These are phyloP conservation scores for Chelonus insularis DNA, from an alignment of 1,140 invertebrate species.

Conservation along the genomic window DNA sequence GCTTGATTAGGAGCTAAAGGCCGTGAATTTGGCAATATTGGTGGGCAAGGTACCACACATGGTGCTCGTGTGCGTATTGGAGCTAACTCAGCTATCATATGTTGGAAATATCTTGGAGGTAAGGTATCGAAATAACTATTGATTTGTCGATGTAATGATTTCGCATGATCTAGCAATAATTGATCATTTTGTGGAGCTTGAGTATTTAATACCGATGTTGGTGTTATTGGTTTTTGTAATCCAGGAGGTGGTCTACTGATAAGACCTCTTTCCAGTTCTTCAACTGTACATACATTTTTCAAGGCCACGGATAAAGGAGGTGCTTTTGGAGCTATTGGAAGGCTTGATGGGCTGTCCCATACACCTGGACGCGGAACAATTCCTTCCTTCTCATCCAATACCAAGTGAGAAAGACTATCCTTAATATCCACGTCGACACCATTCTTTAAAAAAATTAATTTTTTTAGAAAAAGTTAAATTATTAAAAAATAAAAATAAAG, in stretches of 20 bases:
- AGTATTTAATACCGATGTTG: conserved; percentile 46
- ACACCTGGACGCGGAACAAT: conserved; percentile 57
- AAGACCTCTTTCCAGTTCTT: conserved; percentile 62
- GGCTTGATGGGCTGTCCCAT: conserved; percentile 55
- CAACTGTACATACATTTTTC: conserved; percentile 62
- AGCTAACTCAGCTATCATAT: no score
- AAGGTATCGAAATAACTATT: no score
- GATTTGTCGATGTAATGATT: no score
- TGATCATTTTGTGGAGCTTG: conserved; percentile 46
- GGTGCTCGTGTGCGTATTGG: no score
- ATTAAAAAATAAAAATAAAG: conserved; percentile 18
- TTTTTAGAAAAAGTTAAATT: conserved; percentile 16
- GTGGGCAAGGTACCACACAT: no score
- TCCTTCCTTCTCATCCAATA: conserved; percentile 63
- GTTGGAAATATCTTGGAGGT: no score
- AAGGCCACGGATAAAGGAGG: conserved; percentile 38
- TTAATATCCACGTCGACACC: conserved; percentile 48
- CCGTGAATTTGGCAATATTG: conserved; percentile 52
- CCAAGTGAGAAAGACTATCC: conserved; percentile 63
- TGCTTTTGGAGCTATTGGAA: conserved; percentile 40
- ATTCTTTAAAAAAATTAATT: conserved; percentile 46
- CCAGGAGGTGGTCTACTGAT: conserved; percentile 48
- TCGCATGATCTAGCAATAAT: conserved; percentile 42
- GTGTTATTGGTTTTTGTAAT: conserved; percentile 38
- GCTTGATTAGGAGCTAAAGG: conserved; percentile 51